Base-by-base conservation (phyloP, 2,888 invertebrate species). In the Elysia crispata region DNA sequence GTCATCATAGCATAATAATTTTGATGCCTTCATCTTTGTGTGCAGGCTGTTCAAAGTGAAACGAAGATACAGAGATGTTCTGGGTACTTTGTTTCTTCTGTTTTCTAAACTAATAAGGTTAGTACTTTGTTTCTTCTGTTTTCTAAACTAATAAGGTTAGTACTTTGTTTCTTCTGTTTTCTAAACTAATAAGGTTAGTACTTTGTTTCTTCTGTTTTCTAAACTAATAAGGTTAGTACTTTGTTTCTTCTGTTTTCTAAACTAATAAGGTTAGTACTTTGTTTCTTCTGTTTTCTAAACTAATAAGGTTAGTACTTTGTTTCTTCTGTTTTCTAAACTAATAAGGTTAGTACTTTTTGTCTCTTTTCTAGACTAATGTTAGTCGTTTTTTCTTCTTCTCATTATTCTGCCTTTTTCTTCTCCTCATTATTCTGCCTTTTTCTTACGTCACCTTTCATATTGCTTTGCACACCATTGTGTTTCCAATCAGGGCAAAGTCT, bases 271-370 rank as follows among this genome's bases (percentile, higher is more conserved):
- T 90, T 81, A n/a, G 96, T 41, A 96, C 96, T 0, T 93, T 96
- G 74, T 96, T 96, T 33, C 94, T 96, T 83, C 93, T 97, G 57
- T 94, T 95, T 0, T 96, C 96, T n/a, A 93, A 96, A 28, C 95
- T 97, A 95, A 95, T 95, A 74, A 96, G 89, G 90, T 90, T 81
- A n/a, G 96, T 41, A 96, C 96, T 0, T 93, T 96, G 74, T 96
- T 96, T 33, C 94, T 96, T 83, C 93, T 97, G 57, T 94, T 95
- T 0, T 96, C 96, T n/a, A 93, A 96, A 28, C 95, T 97, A 95
- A 95, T 95, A 74, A 96, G 91, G 96, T 96, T 41, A 96, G 96
- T 0, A 93, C 96, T 74, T 96, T 96, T 33, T 94, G 96, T 83
- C 93, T 97, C 57, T 94, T 95, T 0, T 96, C 96, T n/a, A 93